Conservation (phyloP, 2,113 vertebrate genomes). For the Cyanocitta stelleri region DNA sequence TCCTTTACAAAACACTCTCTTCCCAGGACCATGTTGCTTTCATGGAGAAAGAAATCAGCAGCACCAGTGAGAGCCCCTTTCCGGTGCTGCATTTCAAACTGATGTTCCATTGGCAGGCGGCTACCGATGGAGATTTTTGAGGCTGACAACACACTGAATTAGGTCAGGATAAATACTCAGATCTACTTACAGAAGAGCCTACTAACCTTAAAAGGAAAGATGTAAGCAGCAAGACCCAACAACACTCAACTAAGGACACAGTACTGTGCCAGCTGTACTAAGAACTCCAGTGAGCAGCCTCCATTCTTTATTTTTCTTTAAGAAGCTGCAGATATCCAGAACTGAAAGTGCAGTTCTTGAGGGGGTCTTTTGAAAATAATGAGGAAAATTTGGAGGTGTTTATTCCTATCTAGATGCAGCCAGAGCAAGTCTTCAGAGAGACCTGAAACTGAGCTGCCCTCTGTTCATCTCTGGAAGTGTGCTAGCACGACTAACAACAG, state of each 20-base stretch:
- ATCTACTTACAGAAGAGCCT: conserved; percentile 17
- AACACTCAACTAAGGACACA: not conserved
- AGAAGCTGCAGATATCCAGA: not conserved
- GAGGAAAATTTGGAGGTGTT: not conserved
- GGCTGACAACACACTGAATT: not conserved
- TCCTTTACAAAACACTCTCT: not conserved
- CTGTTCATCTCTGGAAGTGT: not conserved
- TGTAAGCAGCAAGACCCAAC: not conserved
- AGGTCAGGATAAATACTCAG: conserved; percentile 13
- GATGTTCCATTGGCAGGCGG: accelerated
- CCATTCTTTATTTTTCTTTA: not conserved
- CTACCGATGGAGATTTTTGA: not conserved
- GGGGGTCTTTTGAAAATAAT: not conserved
- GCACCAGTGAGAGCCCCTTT: not conserved
- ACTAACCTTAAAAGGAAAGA: not conserved
- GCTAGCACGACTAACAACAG: not conserved
- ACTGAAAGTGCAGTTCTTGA: not conserved
- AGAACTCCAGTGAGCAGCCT: not conserved
- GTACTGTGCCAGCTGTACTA: not conserved
- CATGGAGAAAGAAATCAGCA: not conserved
- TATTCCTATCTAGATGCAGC: not conserved
- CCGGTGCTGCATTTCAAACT: accelerated
- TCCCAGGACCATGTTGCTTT: not conserved
- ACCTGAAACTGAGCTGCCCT: not conserved
- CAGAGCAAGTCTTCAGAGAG: not conserved